Evolutionary conservation across 2,113 vertebrate genomes (phyloP).

Genomic region (Procapra przewalskii): DNA sequence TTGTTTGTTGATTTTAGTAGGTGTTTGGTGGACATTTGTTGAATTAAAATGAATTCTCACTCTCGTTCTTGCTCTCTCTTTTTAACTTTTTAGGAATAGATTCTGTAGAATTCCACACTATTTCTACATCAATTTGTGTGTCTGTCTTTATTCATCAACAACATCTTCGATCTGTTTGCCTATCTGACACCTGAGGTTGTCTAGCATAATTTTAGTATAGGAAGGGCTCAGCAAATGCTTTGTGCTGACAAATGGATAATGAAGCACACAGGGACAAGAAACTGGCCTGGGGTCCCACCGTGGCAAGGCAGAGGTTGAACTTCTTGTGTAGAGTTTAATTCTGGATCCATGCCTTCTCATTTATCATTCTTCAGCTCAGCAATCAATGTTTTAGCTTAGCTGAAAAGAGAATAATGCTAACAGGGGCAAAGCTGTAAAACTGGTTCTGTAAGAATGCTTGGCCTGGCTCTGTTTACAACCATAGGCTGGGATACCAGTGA

Average conservation of each 20-base stretch:
- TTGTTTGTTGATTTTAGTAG: neutral
- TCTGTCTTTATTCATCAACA: neutral
- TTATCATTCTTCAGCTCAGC: neutral
- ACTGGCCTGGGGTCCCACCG: neutral
- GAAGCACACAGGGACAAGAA: neutral
- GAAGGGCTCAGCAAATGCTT: constrained; percentile 29
- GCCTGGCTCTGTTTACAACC: neutral
- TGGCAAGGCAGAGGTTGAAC: neutral
- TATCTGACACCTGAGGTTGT: neutral
- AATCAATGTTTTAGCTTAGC: neutral
- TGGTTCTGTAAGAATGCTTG: neutral
- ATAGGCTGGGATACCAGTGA: neutral
- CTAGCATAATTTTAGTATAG: neutral
- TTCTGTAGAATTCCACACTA: neutral
- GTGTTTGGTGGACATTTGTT: neutral
- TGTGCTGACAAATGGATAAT: constrained; percentile 20
- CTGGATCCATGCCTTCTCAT: neutral
- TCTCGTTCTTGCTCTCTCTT: neutral
- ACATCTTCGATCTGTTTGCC: constrained; percentile 25
- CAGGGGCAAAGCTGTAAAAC: neutral
- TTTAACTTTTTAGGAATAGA: neutral
- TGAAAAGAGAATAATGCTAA: neutral
- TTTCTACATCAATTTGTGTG: neutral
- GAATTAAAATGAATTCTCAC: neutral
- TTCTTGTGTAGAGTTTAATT: neutral